Evolutionary conservation across 2,797 vertebrate species (phyloP).

Genomic region (Lemur catta): DNA sequence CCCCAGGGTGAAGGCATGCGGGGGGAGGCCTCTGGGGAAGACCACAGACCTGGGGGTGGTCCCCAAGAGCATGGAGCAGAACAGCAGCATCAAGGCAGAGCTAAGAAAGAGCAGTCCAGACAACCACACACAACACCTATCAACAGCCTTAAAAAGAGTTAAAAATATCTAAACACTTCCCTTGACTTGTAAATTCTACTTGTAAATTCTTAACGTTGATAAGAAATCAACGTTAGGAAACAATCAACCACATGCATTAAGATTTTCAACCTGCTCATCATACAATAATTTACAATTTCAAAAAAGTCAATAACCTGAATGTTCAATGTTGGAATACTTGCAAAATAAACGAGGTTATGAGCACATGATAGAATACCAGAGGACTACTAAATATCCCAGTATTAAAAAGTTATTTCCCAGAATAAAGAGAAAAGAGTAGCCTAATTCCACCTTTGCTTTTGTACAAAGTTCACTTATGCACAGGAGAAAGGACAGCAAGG

Average conservation of each 20-base stretch:
- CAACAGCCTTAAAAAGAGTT: neutral
- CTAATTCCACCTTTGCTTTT: neutral
- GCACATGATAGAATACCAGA: neutral
- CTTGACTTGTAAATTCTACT: neutral
- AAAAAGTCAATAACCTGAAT: neutral
- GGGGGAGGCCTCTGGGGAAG: too few species aligned
- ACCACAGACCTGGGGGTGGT: neutral
- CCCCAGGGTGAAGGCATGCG: neutral
- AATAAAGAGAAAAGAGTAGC: neutral
- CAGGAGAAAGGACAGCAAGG: neutral
- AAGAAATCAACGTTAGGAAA: neutral
- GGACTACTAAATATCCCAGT: neutral
- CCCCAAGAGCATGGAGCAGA: neutral
- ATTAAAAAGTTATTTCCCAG: neutral
- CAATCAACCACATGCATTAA: neutral
- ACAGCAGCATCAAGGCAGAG: neutral
- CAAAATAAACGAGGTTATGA: neutral
- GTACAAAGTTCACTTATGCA: neutral
- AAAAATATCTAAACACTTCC: neutral
- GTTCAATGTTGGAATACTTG: neutral
- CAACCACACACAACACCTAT: accelerated
- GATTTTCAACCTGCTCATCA: neutral
- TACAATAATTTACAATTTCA: neutral
- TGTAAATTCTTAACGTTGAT: too few species aligned
- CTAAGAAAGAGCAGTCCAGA: neutral